A percentile compares a stretch with the other conserved stretches of the same genome.
These are phyloP conservation scores for Herpetotheres cachinnans DNA, from an alignment of 2,113 vertebrate species.

Conservation along the genomic window DNA sequence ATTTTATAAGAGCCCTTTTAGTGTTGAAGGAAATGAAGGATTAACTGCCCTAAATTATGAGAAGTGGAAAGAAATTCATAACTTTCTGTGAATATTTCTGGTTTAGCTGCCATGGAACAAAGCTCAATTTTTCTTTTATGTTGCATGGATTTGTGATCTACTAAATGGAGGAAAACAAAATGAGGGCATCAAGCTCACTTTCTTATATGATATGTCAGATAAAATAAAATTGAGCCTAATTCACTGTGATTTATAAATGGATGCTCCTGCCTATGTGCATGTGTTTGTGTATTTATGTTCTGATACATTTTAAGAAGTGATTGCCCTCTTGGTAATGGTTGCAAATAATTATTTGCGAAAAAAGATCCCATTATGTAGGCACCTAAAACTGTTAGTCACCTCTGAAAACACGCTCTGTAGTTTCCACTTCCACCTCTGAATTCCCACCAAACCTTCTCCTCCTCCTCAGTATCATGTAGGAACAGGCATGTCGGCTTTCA, in stretches of 20 bases:
- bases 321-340: neutral
- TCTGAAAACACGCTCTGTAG: neutral
- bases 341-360: neutral
- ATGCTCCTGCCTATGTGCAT: neutral
- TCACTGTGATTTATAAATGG: constrained; percentile 8
- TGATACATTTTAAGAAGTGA: neutral
- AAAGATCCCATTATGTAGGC: neutral
- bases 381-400: neutral
- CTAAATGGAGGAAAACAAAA: neutral
- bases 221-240: neutral
- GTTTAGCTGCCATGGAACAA: neutral
- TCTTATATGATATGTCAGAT: neutral
- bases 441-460: neutral
- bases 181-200: neutral
- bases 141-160: neutral
- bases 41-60: neutral
- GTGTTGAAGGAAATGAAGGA: neutral
- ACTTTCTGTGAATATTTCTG: neutral
- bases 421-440: neutral
- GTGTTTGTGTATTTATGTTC: neutral
- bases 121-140: neutral
- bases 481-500: neutral
- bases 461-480: neutral
- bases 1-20: neutral
- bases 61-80: neutral